Percentiles rank a stretch among this genome's conserved stretches.
Evolutionary conservation across 2,113 vertebrate species (phyloP).

Genomic region (Trogon surrucura): DNA sequence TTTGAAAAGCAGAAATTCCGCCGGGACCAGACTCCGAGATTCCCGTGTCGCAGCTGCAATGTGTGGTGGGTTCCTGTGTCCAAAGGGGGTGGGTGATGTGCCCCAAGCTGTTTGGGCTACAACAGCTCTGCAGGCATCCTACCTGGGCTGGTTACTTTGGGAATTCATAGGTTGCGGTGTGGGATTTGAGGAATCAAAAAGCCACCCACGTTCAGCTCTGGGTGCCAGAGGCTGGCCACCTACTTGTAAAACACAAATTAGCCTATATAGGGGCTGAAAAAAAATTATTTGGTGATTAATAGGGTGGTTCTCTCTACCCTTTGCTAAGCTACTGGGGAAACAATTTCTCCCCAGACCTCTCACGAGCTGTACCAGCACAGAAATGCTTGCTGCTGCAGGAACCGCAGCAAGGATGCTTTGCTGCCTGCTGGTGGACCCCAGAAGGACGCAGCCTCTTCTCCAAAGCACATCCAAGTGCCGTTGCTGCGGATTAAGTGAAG

Average conservation of each 20-base stretch:
- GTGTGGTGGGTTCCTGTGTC: background rate
- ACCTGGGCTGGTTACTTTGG: background rate
- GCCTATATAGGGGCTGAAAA: background rate
- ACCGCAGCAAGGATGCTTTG: background rate
- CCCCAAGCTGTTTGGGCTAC: background rate
- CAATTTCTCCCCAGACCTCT: background rate
- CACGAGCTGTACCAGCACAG: background rate
- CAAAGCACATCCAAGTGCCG: background rate
- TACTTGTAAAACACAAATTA: background rate
- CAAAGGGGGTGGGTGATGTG: rapidly evolving
- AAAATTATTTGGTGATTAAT: background rate
- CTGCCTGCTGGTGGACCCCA: background rate
- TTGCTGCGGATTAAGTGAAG: background rate
- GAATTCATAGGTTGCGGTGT: background rate
- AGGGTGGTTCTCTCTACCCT: background rate
- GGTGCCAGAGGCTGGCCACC: background rate
- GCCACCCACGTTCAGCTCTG: background rate
- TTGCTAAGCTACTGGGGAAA: background rate
- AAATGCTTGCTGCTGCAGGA: background rate
- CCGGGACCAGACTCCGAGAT: background rate
- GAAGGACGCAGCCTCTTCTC: background rate
- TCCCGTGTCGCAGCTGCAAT: background rate
- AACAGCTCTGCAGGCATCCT: background rate
- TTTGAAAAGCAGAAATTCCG: background rate
- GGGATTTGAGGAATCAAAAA: background rate